phyloP scores from a whole-genome alignment of 2,888 invertebrate genomes.

The Mythimna loreyi region DNA sequence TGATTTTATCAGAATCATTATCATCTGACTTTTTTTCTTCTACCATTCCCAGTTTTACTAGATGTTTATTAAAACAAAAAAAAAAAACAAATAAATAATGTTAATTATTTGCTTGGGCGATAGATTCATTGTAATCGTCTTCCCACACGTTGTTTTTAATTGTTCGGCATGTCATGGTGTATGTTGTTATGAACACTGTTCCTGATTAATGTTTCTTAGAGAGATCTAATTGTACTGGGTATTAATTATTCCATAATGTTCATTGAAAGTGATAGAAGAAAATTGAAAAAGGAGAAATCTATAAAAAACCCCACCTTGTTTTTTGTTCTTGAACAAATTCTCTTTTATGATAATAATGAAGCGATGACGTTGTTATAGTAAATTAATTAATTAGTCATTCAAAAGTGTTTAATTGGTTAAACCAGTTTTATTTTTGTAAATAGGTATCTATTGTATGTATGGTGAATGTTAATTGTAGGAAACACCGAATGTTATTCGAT shows the following conservation, averaged over 20 bases:
- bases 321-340: neutral
- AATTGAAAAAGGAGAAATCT: neutral
- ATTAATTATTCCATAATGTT: neutral
- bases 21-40: neutral
- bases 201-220: neutral
- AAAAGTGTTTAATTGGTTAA: constrained; percentile 6
- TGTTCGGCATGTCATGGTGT: constrained; percentile 18
- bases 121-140: constrained; percentile 16
- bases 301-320: neutral
- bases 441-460: neutral
- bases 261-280: neutral
- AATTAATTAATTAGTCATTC: constrained; percentile 32
- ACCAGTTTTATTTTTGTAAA: constrained; percentile 2
- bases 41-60: neutral
- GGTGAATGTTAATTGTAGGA: neutral
- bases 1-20: constrained; percentile 2
- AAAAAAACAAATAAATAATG: constrained; percentile 10
- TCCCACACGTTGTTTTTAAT: constrained; percentile 50
- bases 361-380: constrained; percentile 4
- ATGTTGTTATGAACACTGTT: neutral
- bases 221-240: neutral
- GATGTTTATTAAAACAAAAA: constrained; percentile 1
- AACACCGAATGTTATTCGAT: neutral
- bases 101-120: constrained; percentile 34
- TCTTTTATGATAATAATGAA: neutral